Base-by-base conservation (phyloP, 2,797 vertebrate species). In the Sebastes kiyomatsui region DNA sequence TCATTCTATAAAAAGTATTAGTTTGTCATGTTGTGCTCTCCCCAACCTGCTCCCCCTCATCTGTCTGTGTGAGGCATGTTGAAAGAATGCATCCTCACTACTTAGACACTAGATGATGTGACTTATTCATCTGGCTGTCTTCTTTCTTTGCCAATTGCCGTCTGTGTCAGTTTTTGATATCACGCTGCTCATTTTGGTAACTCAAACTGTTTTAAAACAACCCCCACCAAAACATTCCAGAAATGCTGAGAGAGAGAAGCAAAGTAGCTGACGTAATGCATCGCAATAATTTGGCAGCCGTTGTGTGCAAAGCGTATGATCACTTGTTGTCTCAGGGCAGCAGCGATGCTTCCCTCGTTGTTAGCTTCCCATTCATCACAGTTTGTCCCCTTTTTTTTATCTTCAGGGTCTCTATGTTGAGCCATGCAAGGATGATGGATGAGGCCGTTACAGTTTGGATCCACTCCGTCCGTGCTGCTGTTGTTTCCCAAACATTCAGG, bases 161-260 rank as follows among this genome's bases (percentile, higher is more conserved):
- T 73, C 78, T 69, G 74, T 85, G 75, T 85, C 85, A 84, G 46
- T 83, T 82, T 86, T 75, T 84, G 73, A 27, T 30, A 71, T 82
- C 81, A 77, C 81, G 59, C 82, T 23, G 42, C 42, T 79, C 14
- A 7, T 79, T 61, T 55, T 16, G 3, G 46, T 59, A 69, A 72
- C 54, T 67, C 7, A 64, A 77, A 56, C 35, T 22, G 22, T 61
- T 58, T 61, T 3, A 27, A 62, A 75, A 5, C 79, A 71, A 71
- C 22, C 5, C 12, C 13, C 12, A 12, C 7, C 38, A 38, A 64
- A 59, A 69, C 62, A 11, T 35, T 79, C 42, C 67, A 67, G 55
- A 83, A 70, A 79, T 12, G 67, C 56, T 14, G 33, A 68, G 58
- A 65, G 62, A 75, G 46, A 49, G 67, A 65, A 80, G 18, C 6